Evolutionary conservation across 2,113 vertebrate species (phyloP).

Genomic region (Chionomys nivalis): DNA sequence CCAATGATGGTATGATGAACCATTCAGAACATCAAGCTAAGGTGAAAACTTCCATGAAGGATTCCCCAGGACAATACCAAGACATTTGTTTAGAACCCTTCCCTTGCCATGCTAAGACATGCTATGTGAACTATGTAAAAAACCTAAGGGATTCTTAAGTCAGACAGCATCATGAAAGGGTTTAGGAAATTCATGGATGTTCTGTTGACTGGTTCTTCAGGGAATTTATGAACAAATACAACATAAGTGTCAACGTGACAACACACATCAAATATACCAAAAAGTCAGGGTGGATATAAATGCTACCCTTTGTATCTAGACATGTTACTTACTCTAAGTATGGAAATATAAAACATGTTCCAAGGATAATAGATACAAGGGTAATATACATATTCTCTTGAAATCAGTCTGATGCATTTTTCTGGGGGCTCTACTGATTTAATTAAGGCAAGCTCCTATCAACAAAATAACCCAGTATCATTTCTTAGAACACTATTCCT

Average conservation of each 20-base stretch:
- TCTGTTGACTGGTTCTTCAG: neutral
- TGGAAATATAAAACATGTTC: constrained; percentile 56
- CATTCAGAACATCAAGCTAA: neutral
- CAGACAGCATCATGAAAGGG: neutral
- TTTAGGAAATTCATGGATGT: neutral
- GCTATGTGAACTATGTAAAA: neutral
- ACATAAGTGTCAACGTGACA: neutral
- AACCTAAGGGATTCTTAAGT: neutral
- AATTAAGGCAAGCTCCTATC: neutral
- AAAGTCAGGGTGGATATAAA: neutral
- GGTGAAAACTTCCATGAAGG: neutral
- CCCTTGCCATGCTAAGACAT: neutral
- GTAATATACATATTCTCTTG: constrained; percentile 2
- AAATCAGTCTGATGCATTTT: constrained; percentile 21
- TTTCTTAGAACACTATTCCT: constrained; percentile 27
- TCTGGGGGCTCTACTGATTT: neutral
- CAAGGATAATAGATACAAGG: neutral
- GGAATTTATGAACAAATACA: neutral
- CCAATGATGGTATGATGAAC: neutral
- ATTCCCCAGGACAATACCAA: too few relatives aligned
- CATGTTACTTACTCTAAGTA: constrained; percentile 8
- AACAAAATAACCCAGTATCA: constrained; percentile 34
- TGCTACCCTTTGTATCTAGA: constrained; percentile 46
- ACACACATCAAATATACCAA: neutral
- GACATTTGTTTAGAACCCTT: neutral